Base-by-base conservation (phyloP, 2,888 invertebrate species). In the Eupelmus urozonus region DNA sequence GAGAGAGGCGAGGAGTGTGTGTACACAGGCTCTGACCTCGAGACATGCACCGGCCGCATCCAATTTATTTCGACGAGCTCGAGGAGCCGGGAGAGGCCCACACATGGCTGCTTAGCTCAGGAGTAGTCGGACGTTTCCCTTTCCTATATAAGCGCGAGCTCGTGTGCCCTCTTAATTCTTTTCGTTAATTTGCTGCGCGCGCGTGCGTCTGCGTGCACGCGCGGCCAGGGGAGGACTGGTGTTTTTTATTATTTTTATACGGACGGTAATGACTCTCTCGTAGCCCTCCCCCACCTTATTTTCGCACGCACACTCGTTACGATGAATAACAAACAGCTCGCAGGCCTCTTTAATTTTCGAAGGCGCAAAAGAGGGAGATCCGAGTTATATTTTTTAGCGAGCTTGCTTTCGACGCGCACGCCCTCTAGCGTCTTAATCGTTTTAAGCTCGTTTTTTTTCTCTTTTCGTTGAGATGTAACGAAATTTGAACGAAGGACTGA, bases 11-110 rank as follows among this genome's bases (percentile, higher is more conserved):
- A 55, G 66, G 3, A 77, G 51, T 79, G 25, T 20, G 13, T 5
- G 16, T 42, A 57, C 81, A 78, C 75, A 79, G 80, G 80, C 59
- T n/a, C 72, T 81, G 83, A 83, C 83, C 82, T 84, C 83, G 82
- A 83, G 81, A 82, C 82, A 78, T 82, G 83, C 82, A 83, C 80
- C 83, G 79, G 82, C 80, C 82, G 81, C 81, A 81, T 83, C 82
- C 81, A 83, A 84, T 83, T 84, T 82, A 82, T 83, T 80, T 80
- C 70, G 73, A 67, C 76, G 66, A 34, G 51, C 23, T 29, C 59
- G 20, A 11, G 18, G 57, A 57, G 27, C 18, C 18, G 45, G 16
- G 42, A 23, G 67, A 78, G 80, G 78, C 73, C 80, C 79, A 80
- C 79, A 79, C 82, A 81, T 70, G 63, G 49, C 74, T 20, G 29